A percentile compares a stretch with the other conserved stretches of the same genome.
Conservation (phyloP, 2,888 invertebrate genomes). For the Sepioteuthis lessoniana region DNA sequence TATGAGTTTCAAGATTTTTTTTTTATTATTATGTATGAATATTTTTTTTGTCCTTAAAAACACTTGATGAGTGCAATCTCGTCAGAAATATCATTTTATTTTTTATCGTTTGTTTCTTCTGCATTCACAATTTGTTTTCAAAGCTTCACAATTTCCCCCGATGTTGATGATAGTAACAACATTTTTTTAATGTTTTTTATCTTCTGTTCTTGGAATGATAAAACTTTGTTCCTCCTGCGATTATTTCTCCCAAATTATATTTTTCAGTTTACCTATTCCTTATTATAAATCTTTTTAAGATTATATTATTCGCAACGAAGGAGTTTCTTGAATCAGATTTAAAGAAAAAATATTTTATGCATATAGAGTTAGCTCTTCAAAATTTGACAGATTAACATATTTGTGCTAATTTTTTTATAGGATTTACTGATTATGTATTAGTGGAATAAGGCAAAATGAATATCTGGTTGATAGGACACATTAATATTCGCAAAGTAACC, state of each 20-base stretch:
- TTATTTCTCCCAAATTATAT: too few relatives aligned
- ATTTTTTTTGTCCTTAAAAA: neutral
- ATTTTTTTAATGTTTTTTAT: neutral
- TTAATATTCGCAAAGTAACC: neutral
- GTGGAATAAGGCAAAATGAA: too few relatives aligned
- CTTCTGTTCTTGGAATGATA: neutral
- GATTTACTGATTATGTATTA: neutral
- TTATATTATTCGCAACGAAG: neutral
- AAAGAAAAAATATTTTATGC: neutral
- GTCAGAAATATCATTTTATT: neutral
- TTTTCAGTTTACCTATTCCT: neutral
- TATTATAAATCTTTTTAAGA: neutral
- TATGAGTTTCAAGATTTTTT: neutral
- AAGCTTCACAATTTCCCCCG: neutral
- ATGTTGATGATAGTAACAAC: neutral
- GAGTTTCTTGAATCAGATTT: neutral
- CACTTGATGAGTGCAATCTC: neutral
- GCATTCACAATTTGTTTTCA: neutral
- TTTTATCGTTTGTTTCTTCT: neutral
- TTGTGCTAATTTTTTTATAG: neutral
- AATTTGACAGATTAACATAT: neutral
- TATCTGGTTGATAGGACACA: neutral
- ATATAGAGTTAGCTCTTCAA: neutral
- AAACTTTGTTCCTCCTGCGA: neutral
- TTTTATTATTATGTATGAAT: neutral